These are phyloP conservation scores for Oxytorus armatus DNA, from an alignment of 2,888 invertebrate genomes.

Conservation along the genomic window DNA sequence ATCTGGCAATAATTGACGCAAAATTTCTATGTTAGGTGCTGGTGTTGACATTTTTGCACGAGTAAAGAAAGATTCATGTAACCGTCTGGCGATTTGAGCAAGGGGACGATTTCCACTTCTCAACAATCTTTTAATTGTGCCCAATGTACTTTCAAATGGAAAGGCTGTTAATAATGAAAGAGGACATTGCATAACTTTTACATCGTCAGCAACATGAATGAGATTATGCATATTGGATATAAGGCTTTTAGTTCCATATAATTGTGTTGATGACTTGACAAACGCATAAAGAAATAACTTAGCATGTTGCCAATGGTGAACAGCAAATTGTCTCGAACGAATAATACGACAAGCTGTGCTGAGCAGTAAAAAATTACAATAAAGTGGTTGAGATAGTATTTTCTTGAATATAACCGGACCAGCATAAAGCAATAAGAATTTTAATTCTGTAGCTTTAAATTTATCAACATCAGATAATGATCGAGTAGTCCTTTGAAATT, in stretches of 20 bases:
- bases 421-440: slow-evolving; percentile 57
- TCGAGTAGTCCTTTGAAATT: slow-evolving; percentile 60
- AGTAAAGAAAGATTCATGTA: too few species aligned
- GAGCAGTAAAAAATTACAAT: slow-evolving; percentile 53
- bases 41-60: too few species aligned
- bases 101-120: slow-evolving; percentile 27
- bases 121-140: too few species aligned
- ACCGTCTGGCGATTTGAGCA: slow-evolving; percentile 45
- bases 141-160: too few species aligned
- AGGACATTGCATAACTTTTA: slow-evolving; percentile 33
- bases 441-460: slow-evolving; percentile 54
- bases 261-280: slow-evolving; percentile 5
- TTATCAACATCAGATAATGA: slow-evolving; percentile 36
- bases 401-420: slow-evolving; percentile 53
- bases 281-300: slow-evolving; percentile 28
- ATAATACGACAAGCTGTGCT: slow-evolving; percentile 50
- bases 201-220: slow-evolving; percentile 59
- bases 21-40: too few species aligned
- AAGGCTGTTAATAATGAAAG: slow-evolving; percentile 39
- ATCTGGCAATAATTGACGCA: too few species aligned
- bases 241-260: slow-evolving; percentile 39
- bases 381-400: slow-evolving; percentile 4
- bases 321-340: slow-evolving; percentile 43
- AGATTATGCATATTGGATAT: slow-evolving; percentile 52
- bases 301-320: slow-evolving; percentile 12